Evolutionary conservation across 2,113 vertebrate genomes (phyloP), one percentile per base, ranked within the genome.

Genomic region (Cyanistes caeruleus): DNA sequence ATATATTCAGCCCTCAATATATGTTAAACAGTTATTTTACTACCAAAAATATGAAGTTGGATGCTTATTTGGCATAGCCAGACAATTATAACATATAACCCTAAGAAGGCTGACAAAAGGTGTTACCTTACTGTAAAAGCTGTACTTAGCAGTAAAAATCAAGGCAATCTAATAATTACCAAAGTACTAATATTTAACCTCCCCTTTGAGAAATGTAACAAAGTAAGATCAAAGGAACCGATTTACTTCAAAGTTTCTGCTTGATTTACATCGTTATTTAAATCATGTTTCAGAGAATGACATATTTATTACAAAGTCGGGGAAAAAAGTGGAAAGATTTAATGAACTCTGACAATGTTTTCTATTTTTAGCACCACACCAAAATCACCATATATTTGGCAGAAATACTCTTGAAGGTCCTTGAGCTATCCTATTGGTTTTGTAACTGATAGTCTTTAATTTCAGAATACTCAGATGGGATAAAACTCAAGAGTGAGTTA

Each of bases 251-350:
- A 96, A 75, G 94, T 82, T 95, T 73, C 89, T 93, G 70, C 69
- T 55, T 92, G 83, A 95, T 97, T 97, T 95, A 93, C n/a, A 90
- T 93, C 89, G 72, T 88, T 96, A 93, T 90, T 97, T 93, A 95
- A 95, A 96, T 95, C 30, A 64, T 78, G 87, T 87, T 95, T 93
- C 49, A 89, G 73, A 89, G 73, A 93, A 95, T 41, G 7, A 90
- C 83, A 39, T 79, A 91, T 94, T 96, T 96, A 90, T 90, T 90
- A 84, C 60, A 75, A 84, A 91, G 80, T 37, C 78, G 37, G 5
- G 62, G 59, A 67, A 37, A 51, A 30, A 43, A 39, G 44, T 37
- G 12, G 19, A 59, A 77, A 81, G 72, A 77, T 76, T 74, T 93
- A 25, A 79, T 64, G 69, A 94, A 92, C 48, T 76, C 63, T 63